phyloP scores from a whole-genome alignment of 1,140 invertebrate species.

The Trachymyrmex septentrionalis region DNA sequence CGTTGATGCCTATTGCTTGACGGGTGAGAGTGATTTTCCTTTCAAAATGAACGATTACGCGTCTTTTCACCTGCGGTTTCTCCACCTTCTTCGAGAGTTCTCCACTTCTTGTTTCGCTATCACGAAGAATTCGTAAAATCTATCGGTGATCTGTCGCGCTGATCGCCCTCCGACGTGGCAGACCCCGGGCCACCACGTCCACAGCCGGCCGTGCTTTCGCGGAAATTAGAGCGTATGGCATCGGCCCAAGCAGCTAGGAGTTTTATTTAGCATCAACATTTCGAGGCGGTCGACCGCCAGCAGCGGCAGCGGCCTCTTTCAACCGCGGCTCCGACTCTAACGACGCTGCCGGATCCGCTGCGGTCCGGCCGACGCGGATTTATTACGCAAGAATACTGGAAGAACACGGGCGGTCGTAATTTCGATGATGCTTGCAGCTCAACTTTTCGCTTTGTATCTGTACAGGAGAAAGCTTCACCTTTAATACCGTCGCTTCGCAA shows the following conservation, averaged over 20 bases:
- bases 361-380: conserved; percentile 2
- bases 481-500: not conserved
- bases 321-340: conserved; percentile 19
- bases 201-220: conserved; percentile 71
- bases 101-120: not conserved
- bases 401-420: not conserved
- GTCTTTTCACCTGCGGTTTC: not conserved
- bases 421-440: not conserved
- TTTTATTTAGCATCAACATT: conserved; percentile 86
- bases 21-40: not conserved
- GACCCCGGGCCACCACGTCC: conserved; percentile 70
- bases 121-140: conserved; percentile 49
- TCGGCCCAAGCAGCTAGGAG: conserved; percentile 84
- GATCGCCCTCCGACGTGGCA: conserved; percentile 62
- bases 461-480: not conserved
- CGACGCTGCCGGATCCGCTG: conserved; percentile 17
- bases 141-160: conserved; percentile 59
- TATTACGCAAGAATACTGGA: conserved; percentile 20
- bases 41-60: not conserved
- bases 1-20: conserved; percentile 14
- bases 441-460: not conserved
- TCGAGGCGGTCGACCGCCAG: conserved; percentile 58
- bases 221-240: conserved; percentile 86
- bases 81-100: not conserved
- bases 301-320: conserved; percentile 44